Conservation (phyloP, 92 coral and sea anemone species). For the Palythoa grandis region DNA sequence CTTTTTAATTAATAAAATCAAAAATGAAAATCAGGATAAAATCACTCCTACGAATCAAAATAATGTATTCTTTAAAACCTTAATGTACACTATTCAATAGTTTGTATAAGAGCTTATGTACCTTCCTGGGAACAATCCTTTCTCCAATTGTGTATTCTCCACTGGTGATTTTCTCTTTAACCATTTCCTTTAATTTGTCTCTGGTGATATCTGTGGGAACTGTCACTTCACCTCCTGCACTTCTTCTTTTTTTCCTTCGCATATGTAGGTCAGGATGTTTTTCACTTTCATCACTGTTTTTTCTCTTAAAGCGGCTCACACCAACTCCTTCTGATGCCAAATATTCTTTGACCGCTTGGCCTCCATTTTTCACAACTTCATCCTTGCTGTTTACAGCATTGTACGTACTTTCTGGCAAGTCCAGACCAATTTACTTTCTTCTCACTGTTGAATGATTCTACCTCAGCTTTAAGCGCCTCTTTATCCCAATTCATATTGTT, state of each 20-base stretch:
- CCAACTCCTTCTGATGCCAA: conserved; percentile 28
- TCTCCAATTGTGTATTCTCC: conserved; percentile 45
- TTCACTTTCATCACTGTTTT: background rate
- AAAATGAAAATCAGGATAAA: no score
- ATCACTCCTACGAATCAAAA: background rate
- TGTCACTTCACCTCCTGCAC: conserved; percentile 39
- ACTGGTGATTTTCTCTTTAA: conserved; percentile 35
- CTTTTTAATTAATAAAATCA: no score
- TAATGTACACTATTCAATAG: background rate
- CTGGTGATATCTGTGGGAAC: conserved; percentile 50
- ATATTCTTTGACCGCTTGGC: conserved; percentile 37
- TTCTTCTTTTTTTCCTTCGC: conserved; percentile 48
- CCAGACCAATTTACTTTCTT: background rate
- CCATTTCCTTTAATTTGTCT: conserved; percentile 30
- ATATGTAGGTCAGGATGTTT: background rate
- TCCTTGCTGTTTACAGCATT: background rate
- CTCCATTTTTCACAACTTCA: background rate
- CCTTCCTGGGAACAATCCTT: conserved; percentile 39
- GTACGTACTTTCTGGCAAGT: background rate
- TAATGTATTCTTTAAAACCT: no score
- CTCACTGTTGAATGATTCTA: conserved; percentile 12
- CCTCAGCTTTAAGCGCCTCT: conserved; percentile 47
- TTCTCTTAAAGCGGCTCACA: conserved; percentile 7
- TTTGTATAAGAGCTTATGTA: background rate
- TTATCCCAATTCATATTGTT: conserved; percentile 47